Evolutionary conservation across 1,140 invertebrate genomes (phyloP).

Genomic region (Papilio dardanus): DNA sequence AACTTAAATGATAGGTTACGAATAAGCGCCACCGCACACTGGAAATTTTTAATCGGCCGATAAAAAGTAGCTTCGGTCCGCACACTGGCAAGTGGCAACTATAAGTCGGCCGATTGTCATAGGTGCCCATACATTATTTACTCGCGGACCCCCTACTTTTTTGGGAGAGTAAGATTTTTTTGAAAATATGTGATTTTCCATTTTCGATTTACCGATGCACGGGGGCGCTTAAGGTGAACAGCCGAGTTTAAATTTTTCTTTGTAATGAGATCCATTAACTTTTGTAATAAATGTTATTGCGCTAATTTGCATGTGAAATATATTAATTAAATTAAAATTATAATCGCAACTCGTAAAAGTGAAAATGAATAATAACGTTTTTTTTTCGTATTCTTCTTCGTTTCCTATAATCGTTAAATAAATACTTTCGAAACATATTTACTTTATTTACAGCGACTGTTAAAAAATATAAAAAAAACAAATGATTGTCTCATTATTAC

Average conservation of each 20-base stretch:
- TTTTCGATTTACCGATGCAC: no score
- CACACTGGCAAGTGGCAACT: no score
- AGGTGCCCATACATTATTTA: no score
- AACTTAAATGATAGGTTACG: not conserved
- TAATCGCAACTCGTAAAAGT: not conserved
- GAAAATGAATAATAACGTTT: not conserved
- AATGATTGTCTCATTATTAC: no score
- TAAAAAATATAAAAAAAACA: not conserved
- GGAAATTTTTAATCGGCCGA: no score
- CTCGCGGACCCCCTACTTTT: no score
- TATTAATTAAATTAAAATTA: not conserved
- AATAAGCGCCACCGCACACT: no score
- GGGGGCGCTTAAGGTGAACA: not conserved
- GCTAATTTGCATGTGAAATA: not conserved
- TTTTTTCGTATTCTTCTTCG: not conserved
- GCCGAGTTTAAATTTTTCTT: not conserved
- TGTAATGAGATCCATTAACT: not conserved
- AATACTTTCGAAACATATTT: not conserved
- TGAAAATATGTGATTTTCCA: no score
- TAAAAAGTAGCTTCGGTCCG: no score
- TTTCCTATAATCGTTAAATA: not conserved
- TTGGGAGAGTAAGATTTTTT: no score
- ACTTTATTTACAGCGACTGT: not conserved
- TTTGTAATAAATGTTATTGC: not conserved
- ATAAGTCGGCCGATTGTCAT: no score